These are phyloP conservation scores for Argyra leucocephala DNA, from an alignment of 2,888 invertebrate species.

Conservation along the genomic window DNA sequence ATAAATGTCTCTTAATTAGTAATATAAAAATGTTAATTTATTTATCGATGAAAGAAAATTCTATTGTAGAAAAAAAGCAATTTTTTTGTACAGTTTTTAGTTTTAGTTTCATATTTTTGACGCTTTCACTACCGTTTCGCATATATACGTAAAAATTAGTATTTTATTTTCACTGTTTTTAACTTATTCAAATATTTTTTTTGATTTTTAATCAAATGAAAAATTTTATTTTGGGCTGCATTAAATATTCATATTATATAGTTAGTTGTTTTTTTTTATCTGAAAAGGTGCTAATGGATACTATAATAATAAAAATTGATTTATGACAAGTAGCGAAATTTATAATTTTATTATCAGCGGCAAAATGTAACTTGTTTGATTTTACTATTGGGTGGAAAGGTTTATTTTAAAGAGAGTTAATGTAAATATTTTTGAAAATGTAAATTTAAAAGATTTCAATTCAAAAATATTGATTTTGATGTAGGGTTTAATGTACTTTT, in stretches of 20 bases:
- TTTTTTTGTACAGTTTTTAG: background rate
- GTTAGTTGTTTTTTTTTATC: no score
- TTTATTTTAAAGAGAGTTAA: no score
- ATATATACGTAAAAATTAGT: background rate
- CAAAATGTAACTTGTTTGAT: no score
- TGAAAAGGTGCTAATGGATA: background rate
- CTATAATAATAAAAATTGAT: background rate
- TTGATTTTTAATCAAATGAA: no score
- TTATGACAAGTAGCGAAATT: conserved; percentile 3
- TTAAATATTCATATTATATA: background rate
- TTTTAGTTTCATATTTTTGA: background rate
- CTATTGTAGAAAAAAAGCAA: background rate
- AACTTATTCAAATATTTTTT: no score
- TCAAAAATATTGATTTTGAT: no score
- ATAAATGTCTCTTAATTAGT: background rate
- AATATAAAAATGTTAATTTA: background rate
- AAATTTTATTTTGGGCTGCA: background rate
- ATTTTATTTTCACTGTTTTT: no score
- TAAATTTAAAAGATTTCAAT: no score
- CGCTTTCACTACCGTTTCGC: background rate
- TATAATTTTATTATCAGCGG: background rate
- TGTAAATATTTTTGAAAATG: no score
- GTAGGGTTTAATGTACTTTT: no score
- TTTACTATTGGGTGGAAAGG: no score
- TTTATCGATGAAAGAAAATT: background rate